phyloP scores from a whole-genome alignment of 1,140 invertebrate genomes.

The Lineus longissimus region DNA sequence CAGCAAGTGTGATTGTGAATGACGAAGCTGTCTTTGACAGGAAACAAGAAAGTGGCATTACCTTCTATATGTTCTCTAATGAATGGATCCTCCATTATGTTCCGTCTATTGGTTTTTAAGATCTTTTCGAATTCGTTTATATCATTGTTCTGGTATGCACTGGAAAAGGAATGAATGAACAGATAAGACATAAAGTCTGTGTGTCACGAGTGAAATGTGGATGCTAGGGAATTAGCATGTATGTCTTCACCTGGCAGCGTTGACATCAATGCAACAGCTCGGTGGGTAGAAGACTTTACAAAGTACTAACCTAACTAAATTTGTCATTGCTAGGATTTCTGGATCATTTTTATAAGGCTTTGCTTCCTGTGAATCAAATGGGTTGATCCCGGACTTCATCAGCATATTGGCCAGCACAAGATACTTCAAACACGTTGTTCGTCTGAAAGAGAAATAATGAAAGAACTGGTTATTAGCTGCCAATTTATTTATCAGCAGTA shows the following conservation, averaged over 20 bases:
- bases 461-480: no score
- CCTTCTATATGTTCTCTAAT: slow-evolving; percentile 98
- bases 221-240: no score
- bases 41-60: no score
- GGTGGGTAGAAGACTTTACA: no score
- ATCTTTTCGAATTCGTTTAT: slow-evolving; percentile 98
- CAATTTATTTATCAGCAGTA: no score
- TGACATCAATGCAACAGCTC: no score
- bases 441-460: no score
- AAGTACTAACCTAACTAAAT: slow-evolving; percentile 75
- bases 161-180: slow-evolving; percentile 31
- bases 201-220: no score
- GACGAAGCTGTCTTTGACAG: no score
- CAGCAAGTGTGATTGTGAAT: no score
- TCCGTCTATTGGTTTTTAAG: slow-evolving; percentile 81
- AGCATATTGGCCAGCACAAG: slow-evolving; percentile 98
- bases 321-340: slow-evolving; percentile 99
- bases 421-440: slow-evolving; percentile 98
- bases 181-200: no score
- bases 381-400: slow-evolving; percentile 99
- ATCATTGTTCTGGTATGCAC: slow-evolving; percentile 97
- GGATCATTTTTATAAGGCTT: slow-evolving; percentile 99
- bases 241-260: no score
- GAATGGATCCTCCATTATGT: slow-evolving; percentile 99
- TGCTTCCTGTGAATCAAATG: slow-evolving; percentile 99